These are phyloP conservation scores for Barbus barbus DNA, from an alignment of 2,113 vertebrate genomes.

Conservation along the genomic window DNA sequence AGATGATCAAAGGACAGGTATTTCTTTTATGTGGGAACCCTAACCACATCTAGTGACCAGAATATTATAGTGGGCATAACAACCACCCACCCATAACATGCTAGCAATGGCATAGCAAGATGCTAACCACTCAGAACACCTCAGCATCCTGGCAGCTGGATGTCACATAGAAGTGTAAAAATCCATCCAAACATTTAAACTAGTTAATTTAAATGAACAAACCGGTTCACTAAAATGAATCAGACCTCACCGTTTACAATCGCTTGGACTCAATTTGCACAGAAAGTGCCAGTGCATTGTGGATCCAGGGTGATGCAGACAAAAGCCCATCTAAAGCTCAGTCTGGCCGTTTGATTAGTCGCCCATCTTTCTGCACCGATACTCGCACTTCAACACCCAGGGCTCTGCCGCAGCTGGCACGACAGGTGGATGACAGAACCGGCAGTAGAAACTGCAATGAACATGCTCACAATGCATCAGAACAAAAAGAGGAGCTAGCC, in stretches of 20 bases:
- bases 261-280: constrained; percentile 29
- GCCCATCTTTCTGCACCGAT: constrained; percentile 60
- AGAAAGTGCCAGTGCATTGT: constrained; percentile 30
- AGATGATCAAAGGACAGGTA: too few species aligned
- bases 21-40: neutral
- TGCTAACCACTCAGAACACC: neutral
- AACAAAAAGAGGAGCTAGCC: neutral
- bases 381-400: constrained; percentile 50
- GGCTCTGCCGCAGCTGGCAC: constrained; percentile 27
- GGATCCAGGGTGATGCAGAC: constrained; percentile 41
- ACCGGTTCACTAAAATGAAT: neutral
- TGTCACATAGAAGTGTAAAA: neutral
- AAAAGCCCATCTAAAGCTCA: constrained; percentile 61
- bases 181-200: neutral
- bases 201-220: neutral
- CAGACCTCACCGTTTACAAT: neutral
- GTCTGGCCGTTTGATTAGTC: constrained; percentile 60
- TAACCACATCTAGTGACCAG: neutral
- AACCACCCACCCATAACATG: neutral
- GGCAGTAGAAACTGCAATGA: neutral
- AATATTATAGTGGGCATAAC: neutral
- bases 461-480: neutral
- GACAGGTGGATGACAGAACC: constrained; percentile 54
- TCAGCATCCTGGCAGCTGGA: neutral
- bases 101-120: neutral